Evolutionary conservation across 2,113 vertebrate species (phyloP).

Genomic region (Pelobates fuscus): DNA sequence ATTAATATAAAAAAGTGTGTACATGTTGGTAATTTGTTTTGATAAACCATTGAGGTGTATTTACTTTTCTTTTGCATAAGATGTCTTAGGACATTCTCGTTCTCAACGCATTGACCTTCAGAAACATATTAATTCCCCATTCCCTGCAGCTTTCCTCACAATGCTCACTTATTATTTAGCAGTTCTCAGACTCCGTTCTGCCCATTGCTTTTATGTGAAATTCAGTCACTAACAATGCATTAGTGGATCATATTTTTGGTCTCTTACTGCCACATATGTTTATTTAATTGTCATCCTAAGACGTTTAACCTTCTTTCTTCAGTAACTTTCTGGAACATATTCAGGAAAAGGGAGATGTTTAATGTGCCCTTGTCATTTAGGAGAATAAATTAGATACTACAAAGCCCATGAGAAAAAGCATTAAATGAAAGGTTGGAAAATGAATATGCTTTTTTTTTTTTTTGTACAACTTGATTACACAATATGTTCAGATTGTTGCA

Average conservation of each 20-base stretch:
- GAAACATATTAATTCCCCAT: neutral
- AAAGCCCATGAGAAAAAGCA: neutral
- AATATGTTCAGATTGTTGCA: too few relatives aligned
- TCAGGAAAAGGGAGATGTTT: neutral
- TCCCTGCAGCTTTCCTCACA: neutral
- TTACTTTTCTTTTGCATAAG: neutral
- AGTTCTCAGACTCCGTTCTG: conserved; percentile 8
- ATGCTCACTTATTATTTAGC: conserved; percentile 34
- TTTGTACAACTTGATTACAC: neutral
- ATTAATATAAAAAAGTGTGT: too few relatives aligned
- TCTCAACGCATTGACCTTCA: conserved; percentile 10
- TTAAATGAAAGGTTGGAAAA: conserved; percentile 13
- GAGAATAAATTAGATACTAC: neutral
- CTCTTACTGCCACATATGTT: neutral
- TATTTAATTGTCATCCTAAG: conserved; percentile 19
- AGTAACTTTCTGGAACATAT: conserved; percentile 4
- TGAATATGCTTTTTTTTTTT: neutral
- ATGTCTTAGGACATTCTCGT: neutral
- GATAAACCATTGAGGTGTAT: neutral
- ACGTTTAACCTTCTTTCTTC: conserved; percentile 36
- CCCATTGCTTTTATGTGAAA: conserved; percentile 6
- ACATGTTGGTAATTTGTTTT: too few relatives aligned
- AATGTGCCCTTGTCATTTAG: conserved; percentile 1
- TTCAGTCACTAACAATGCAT: conserved; percentile 1
- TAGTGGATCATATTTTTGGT: neutral